Base-by-base conservation (phyloP, 2,888 invertebrate genomes). In the Xiphydria camelus region DNA sequence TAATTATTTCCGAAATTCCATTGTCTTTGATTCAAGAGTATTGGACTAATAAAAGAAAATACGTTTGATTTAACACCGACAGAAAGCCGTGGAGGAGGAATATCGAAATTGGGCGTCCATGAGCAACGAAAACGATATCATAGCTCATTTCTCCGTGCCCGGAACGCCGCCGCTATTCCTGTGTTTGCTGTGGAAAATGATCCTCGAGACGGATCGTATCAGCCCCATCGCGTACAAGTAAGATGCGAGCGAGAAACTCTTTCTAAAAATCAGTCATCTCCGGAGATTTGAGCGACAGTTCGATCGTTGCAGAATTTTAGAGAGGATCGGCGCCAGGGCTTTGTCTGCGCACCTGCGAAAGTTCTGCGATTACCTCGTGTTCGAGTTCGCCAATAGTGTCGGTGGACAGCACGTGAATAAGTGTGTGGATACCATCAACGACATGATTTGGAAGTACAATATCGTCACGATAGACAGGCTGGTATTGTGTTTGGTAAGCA, bases 361-460 rank as follows among this genome's bases (percentile, higher is more conserved):
- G 67, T 92, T 97, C 72, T 94, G 94, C 71, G 97, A 97, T 76
- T 96, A 92, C 73, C 79, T 97, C 3, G 92, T 94, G 5, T 91
- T 88, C 68, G 96, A 97, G 75, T 94, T 96, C 68, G 89, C 90
- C 1, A 92, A 89, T 64, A 89, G 90, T 1, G 88, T 89, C 10
- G 92, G 90, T 17, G 91, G 91, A 7, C 88, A 89, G 49, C 91
- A 92, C 67, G 92, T 95, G 36, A 91, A 91, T 75, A 94, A 94
- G 78, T 92, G 92, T 66, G 92, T 95, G 2, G 96, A 96, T 68
- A 93, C 94, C 0, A 89, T 97, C 59, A 95, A 93, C 74, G 92
- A 94, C 67, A 91, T 97, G 84, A 94, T 97, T 53, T 97, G 97
- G 96, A 94, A 95, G 66, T 95, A 93, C 76, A 94, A 96, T 76